phyloP scores from a whole-genome alignment of 2,797 vertebrate genomes.

The Otolemur crassicaudatus region DNA sequence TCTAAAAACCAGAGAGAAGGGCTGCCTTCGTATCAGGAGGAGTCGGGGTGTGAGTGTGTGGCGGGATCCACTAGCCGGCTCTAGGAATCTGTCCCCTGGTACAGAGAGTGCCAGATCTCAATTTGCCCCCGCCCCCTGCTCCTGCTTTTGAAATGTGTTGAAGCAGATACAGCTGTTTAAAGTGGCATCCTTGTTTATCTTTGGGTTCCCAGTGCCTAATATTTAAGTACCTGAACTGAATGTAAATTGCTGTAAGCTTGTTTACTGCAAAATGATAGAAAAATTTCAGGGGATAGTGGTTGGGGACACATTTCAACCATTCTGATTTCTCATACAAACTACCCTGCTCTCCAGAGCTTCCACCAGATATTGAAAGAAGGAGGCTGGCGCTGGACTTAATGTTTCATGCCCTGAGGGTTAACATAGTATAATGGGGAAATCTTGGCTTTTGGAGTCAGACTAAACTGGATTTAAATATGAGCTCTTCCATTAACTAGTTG shows the following conservation, averaged over 20 bases:
- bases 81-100: background rate
- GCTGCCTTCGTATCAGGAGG: background rate
- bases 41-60: background rate
- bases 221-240: background rate
- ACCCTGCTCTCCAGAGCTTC: background rate
- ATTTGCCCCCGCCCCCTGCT: background rate
- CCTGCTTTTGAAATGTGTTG: background rate
- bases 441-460: background rate
- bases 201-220: background rate
- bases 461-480: background rate
- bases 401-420: background rate
- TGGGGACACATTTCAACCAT: background rate
- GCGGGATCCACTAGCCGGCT: background rate
- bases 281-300: background rate
- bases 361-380: background rate
- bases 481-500: background rate
- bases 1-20: background rate
- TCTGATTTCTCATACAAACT: background rate
- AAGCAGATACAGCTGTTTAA: constrained; percentile 2
- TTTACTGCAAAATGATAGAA: background rate
- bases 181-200: background rate
- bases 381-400: background rate
- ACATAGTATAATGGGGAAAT: background rate
- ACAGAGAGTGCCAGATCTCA: background rate
- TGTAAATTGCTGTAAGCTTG: constrained; percentile 42